phyloP scores from a whole-genome alignment of 2,797 vertebrate genomes.

The Vireo griseus region DNA sequence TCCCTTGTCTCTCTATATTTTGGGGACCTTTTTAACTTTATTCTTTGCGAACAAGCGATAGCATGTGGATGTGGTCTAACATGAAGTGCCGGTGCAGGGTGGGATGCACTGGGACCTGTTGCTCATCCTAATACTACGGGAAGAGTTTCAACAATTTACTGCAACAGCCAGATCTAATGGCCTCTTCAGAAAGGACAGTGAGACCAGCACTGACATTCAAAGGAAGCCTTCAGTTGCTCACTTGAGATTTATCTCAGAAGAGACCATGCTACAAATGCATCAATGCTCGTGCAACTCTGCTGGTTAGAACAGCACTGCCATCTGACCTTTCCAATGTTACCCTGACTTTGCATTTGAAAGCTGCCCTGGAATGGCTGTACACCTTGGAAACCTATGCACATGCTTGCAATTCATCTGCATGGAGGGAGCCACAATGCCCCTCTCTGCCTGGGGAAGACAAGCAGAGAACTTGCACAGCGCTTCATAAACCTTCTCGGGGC shows the following conservation, averaged over 20 bases:
- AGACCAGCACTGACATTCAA: background rate
- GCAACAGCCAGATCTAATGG: background rate
- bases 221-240: background rate
- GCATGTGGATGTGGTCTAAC: background rate
- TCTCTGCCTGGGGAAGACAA: background rate
- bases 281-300: background rate
- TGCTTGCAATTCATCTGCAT: background rate
- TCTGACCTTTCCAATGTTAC: background rate
- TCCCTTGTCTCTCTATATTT: background rate
- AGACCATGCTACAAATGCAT: background rate
- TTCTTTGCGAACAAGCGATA: background rate
- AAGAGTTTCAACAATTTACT: background rate
- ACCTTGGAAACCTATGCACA: background rate
- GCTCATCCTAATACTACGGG: background rate
- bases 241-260: background rate
- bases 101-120: background rate
- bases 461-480: background rate
- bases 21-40: background rate
- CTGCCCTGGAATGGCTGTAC: background rate
- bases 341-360: background rate
- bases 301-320: background rate
- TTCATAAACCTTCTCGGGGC: background rate
- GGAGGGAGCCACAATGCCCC: background rate
- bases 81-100: background rate
- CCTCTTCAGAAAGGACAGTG: background rate